These are phyloP conservation scores for Alca torda DNA, from an alignment of 2,797 vertebrate species.

Conservation along the genomic window DNA sequence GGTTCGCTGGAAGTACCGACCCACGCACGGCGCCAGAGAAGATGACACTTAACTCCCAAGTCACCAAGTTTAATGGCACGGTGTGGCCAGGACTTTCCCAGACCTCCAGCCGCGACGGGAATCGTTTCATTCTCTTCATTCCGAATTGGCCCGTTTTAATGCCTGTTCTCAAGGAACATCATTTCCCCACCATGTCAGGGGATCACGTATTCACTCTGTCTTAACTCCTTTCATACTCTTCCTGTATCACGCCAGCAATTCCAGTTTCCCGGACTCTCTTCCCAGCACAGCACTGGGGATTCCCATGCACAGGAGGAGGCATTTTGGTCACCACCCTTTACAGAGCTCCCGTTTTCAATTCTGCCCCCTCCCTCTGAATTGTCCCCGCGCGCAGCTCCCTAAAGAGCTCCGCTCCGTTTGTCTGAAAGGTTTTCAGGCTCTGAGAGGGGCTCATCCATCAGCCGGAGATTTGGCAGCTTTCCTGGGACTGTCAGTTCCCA, in stretches of 20 bases:
- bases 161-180: not conserved
- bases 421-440: not conserved
- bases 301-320: not conserved
- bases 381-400: not conserved
- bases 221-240: not conserved
- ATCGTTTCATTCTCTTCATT: not conserved
- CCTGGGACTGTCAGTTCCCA: constrained; percentile 53
- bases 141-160: not conserved
- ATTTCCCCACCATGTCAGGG: not conserved
- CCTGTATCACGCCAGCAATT: not conserved
- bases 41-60: not conserved
- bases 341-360: not conserved
- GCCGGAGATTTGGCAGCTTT: constrained; percentile 13
- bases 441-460: constrained; percentile 47
- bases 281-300: not conserved
- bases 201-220: not conserved
- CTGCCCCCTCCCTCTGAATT: not conserved
- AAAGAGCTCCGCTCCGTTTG: not conserved
- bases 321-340: not conserved
- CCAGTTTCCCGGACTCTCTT: not conserved
- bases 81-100: not conserved
- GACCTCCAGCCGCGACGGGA: not conserved
- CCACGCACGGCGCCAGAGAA: not conserved
- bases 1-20: not conserved
- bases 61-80: not conserved